A percentile compares a stretch with the other conserved stretches of the same genome.
These are phyloP conservation scores for Tetragnatha montana DNA, from an alignment of 2,888 invertebrate genomes.

Conservation along the genomic window DNA sequence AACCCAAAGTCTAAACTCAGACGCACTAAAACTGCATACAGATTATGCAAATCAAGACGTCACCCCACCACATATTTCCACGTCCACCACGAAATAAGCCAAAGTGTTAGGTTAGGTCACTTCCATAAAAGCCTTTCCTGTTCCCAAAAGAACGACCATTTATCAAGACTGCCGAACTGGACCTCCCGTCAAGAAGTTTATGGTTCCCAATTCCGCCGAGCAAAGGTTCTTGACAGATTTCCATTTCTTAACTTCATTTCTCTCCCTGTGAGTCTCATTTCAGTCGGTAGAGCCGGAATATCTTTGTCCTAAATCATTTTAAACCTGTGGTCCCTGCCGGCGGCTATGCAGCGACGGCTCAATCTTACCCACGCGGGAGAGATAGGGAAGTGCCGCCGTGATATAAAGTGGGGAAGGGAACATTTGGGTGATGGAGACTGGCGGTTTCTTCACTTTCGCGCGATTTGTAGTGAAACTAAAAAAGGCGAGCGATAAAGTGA, in stretches of 20 bases:
- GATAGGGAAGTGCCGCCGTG: not conserved
- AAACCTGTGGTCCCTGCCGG: slow-evolving; percentile 31
- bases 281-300: slow-evolving; percentile 5
- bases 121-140: slow-evolving; percentile 11
- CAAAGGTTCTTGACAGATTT: slow-evolving; percentile 22
- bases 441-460: not conserved
- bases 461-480: slow-evolving; percentile 9
- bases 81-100: slow-evolving; percentile 22
- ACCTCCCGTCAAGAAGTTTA: slow-evolving; percentile 52
- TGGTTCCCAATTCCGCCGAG: slow-evolving; percentile 24
- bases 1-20: too few species aligned
- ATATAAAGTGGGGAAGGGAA: slow-evolving; percentile 4
- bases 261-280: not conserved
- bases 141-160: slow-evolving; percentile 26
- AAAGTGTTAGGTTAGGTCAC: slow-evolving; percentile 8
- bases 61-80: slow-evolving; percentile 3
- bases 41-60: slow-evolving; percentile 24
- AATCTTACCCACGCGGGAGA: slow-evolving; percentile 28
- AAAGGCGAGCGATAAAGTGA: not conserved
- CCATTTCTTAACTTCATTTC: not conserved
- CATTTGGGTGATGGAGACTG: slow-evolving; percentile 8
- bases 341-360: slow-evolving; percentile 45
- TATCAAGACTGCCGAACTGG: slow-evolving; percentile 16
- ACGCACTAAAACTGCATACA: not conserved
- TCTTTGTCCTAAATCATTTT: slow-evolving; percentile 52